Conservation (phyloP, 1,140 invertebrate genomes). For the Papilio dardanus region DNA sequence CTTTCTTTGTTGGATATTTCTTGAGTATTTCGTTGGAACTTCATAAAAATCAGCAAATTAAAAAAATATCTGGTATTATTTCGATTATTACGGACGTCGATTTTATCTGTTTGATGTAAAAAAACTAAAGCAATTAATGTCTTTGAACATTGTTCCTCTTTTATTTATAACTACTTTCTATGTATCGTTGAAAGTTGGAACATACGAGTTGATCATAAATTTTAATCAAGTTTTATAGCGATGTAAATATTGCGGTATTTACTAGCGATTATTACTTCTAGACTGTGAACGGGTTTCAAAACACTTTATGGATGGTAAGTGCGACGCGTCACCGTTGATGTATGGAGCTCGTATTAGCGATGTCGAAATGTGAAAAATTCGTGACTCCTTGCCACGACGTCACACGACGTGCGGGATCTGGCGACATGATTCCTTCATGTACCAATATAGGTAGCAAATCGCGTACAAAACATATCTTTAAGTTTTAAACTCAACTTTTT, state of each 20-base stretch:
- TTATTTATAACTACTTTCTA: not conserved
- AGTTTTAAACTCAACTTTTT: too few species aligned
- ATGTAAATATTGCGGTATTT: not conserved
- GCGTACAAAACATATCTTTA: not conserved
- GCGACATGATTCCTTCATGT: not conserved
- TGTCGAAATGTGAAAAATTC: conserved; percentile 25
- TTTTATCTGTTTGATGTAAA: too few species aligned
- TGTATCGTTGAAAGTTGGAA: not conserved
- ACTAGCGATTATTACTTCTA: not conserved
- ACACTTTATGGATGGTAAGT: too few species aligned
- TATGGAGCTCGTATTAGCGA: not conserved
- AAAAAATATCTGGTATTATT: too few species aligned
- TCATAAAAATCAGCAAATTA: not conserved
- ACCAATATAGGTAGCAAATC: not conserved
- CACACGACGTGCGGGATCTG: not conserved
- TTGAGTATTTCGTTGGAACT: not conserved
- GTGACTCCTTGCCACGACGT: conserved; percentile 11
- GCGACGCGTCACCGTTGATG: conserved; percentile 5
- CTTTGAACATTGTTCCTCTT: not conserved
- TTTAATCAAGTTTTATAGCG: conserved; percentile 1
- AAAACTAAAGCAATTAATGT: too few species aligned
- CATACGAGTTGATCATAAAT: not conserved
- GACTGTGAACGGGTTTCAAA: not conserved
- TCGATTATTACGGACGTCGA: too few species aligned
- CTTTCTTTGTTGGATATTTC: not conserved